A percentile compares a stretch with the other conserved stretches of the same genome.
Conservation (phyloP, 2,113 vertebrate species). For the Paraplagusia blochii region DNA sequence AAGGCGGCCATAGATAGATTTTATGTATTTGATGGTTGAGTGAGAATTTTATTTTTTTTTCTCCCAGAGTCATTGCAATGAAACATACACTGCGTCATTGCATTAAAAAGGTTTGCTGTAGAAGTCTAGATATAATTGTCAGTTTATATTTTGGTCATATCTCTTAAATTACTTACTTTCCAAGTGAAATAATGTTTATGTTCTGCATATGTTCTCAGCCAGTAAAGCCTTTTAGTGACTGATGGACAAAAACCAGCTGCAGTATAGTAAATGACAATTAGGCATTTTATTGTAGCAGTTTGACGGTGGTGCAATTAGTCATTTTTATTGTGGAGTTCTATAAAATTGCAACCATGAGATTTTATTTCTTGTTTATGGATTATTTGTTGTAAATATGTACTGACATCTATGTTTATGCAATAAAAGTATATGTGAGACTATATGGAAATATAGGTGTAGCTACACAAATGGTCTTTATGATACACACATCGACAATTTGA, state of each 20-base stretch:
- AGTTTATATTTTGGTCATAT: neutral
- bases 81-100: neutral
- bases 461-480: too few relatives aligned
- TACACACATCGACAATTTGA: too few relatives aligned
- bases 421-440: too few relatives aligned
- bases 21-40: too few relatives aligned
- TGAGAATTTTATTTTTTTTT: too few relatives aligned
- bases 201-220: neutral
- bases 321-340: neutral
- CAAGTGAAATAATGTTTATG: neutral
- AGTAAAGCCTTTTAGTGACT: neutral
- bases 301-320: neutral
- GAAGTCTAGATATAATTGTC: neutral
- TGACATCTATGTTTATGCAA: too few relatives aligned
- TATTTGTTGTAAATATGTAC: too few relatives aligned
- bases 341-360: neutral
- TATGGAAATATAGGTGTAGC: too few relatives aligned
- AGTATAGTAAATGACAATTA: constrained; percentile 1
- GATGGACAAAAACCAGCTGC: constrained; percentile 6
- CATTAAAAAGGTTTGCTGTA: neutral
- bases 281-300: neutral
- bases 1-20: too few relatives aligned
- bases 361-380: too few relatives aligned
- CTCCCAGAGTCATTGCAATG: too few relatives aligned
- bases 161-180: neutral